Conservation (phyloP, 2,888 invertebrate genomes). For the Deilephila elpenor region DNA sequence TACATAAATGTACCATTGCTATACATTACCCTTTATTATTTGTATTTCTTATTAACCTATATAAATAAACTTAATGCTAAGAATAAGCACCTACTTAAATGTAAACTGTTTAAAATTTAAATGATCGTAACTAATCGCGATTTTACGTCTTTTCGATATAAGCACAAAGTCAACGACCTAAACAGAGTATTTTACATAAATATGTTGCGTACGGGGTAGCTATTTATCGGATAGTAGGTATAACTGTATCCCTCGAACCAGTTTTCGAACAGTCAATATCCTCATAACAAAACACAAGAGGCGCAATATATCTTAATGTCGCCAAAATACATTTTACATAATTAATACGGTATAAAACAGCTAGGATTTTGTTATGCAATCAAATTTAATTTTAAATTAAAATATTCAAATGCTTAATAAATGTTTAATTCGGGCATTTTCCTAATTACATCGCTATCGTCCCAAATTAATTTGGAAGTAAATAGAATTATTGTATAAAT, state of each 20-base stretch:
- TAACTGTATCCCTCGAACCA: constrained; percentile 64
- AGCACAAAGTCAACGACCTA: constrained; percentile 45
- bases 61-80: too few relatives aligned
- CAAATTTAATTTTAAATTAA: background rate
- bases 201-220: constrained; percentile 36
- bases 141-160: constrained; percentile 31
- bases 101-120: constrained; percentile 26
- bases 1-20: too few relatives aligned
- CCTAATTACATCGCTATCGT: too few relatives aligned
- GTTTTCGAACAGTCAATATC: constrained; percentile 68
- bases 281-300: constrained; percentile 50
- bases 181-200: constrained; percentile 39
- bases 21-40: too few relatives aligned
- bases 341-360: constrained; percentile 5
- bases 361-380: constrained; percentile 8
- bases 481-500: too few relatives aligned
- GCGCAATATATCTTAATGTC: constrained; percentile 20
- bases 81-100: too few relatives aligned
- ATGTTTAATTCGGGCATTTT: background rate
- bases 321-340: constrained; percentile 1
- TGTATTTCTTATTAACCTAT: too few relatives aligned
- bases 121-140: constrained; percentile 32
- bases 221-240: constrained; percentile 43
- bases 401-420: background rate
- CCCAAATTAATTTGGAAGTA: too few relatives aligned